A percentile compares a stretch with the other conserved stretches of the same genome.
These are phyloP conservation scores for Cynopterus brachyotis DNA, from an alignment of 2,113 vertebrate genomes.

Conservation along the genomic window DNA sequence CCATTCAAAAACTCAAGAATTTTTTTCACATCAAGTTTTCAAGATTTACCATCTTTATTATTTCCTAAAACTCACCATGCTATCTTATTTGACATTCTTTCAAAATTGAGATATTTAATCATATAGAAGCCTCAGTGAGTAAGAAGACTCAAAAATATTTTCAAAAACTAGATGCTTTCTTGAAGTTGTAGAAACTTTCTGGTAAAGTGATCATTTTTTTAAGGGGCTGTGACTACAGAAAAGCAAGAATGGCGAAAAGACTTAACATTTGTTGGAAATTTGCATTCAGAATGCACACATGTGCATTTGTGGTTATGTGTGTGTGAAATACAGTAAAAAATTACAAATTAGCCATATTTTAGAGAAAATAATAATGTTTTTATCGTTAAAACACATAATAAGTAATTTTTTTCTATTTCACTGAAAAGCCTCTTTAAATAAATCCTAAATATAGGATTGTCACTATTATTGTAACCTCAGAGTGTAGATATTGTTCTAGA, in stretches of 20 bases:
- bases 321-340: background rate
- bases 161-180: background rate
- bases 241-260: background rate
- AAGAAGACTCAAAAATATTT: background rate
- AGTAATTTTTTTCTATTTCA: background rate
- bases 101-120: background rate
- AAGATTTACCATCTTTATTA: background rate
- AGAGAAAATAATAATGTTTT: background rate
- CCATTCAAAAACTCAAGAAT: background rate
- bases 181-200: background rate
- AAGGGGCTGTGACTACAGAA: background rate
- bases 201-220: background rate
- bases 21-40: background rate
- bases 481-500: background rate
- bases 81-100: background rate
- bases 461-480: background rate
- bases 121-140: background rate
- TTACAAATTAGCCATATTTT: background rate
- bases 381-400: background rate
- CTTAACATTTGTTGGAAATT: background rate
- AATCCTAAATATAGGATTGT: background rate
- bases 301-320: background rate
- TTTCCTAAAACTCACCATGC: background rate
- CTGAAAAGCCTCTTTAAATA: background rate
- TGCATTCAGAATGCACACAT: accelerated